Evolutionary conservation across 2,113 vertebrate genomes (phyloP), one percentile per base, ranked within the genome.

Genomic region (Gambusia affinis): DNA sequence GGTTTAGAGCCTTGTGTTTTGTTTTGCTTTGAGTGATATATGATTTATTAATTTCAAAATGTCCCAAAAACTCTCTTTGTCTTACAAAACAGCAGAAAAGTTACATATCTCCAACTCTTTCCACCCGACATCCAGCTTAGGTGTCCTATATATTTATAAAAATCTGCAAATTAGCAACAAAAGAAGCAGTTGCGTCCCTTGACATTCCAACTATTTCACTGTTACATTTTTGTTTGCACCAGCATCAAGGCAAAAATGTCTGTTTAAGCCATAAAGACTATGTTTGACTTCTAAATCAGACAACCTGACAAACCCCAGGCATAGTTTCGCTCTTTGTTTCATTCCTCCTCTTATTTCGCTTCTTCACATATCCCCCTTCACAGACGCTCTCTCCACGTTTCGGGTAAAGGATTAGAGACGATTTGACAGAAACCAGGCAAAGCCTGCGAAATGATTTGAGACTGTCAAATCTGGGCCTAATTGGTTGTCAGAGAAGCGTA

Each of bases 401-500:
- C 10, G 87, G 70, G 72, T 82, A 70, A 80, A 81, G 82, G 91
- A 89, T 90, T 90, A 90, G 70, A 79, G 64, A 54, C 87, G 78
- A 87, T 80, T 84, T 85, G 83, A 81, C 42, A 73, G 75, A 81
- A 84, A 91, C 83, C 72, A 85, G 79, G 71, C 75, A 84, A 90
- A 80, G 66, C 67, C 82, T 65, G 67, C 11, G 1, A 54, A 54
- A 37, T 70, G 85, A 84, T 88, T 72, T 73, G 19, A 68, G 60
- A 74, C 71, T 80, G 85, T 87, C 78, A 89, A 86, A 90, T 87
- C 74, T 42, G 73, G 61, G 61, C 72, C 80, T 94, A 93, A 93
- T 93, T 93, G 87, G 85, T 78, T 92, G 89, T 92, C 85, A 87
- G 78, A 82, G 75, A 39, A 74, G 87, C 85, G 83, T 91, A 93